phyloP scores from a whole-genome alignment of 2,797 vertebrate genomes.

The Ctenopoma multispine region DNA sequence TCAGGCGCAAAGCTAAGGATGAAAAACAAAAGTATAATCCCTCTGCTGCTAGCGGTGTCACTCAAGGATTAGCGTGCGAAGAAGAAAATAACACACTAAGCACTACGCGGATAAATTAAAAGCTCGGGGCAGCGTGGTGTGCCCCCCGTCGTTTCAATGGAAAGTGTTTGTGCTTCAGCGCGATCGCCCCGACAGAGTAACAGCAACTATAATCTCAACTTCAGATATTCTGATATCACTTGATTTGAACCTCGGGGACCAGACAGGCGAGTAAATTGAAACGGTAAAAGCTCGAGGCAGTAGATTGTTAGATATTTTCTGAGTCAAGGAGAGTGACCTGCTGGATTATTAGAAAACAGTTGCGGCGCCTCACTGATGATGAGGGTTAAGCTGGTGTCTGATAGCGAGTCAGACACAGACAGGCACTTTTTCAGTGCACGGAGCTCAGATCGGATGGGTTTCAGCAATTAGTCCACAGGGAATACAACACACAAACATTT shows the following conservation, averaged over 20 bases:
- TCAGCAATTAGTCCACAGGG: conserved; percentile 22
- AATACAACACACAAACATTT: not conserved
- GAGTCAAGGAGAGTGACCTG: conserved; percentile 58
- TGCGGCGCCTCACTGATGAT: conserved; percentile 38
- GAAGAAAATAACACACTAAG: conserved; percentile 72
- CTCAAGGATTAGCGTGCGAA: conserved; percentile 81
- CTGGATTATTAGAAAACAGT: conserved; percentile 60
- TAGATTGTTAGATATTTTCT: conserved; percentile 43
- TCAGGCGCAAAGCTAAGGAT: conserved; percentile 60
- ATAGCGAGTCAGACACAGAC: conserved; percentile 16
- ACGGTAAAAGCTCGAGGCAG: conserved; percentile 26
- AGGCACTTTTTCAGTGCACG: conserved; percentile 2
- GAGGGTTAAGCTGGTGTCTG: conserved; percentile 55
- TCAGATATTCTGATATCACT: conserved; percentile 42
- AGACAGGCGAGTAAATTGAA: conserved; percentile 38
- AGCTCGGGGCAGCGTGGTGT: conserved; percentile 47
- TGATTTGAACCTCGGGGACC: conserved; percentile 33
- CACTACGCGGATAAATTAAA: conserved; percentile 73
- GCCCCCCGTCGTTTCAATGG: conserved; percentile 23
- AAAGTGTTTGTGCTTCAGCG: conserved; percentile 34
- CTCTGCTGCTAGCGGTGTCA: conserved; percentile 79
- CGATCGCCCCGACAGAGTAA: conserved; percentile 14
- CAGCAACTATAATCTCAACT: conserved; percentile 54
- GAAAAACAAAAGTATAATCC: conserved; percentile 83
- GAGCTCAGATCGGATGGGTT: conserved; percentile 26